Evolutionary conservation across 2,888 invertebrate genomes (phyloP), one percentile per base, ranked within the genome.

Genomic region (Cabera pusaria): DNA sequence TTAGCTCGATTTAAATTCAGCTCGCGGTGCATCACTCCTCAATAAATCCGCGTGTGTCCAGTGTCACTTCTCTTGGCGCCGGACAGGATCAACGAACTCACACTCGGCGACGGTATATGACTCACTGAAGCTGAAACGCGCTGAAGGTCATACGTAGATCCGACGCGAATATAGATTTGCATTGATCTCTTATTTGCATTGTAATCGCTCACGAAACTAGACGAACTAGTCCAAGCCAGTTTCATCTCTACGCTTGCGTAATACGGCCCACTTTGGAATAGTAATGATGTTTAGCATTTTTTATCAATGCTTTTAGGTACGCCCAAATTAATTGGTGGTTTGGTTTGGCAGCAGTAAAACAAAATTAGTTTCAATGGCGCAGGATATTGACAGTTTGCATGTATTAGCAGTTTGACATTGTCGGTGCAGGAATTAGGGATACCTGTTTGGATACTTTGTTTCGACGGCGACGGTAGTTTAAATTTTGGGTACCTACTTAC

Each of bases 121-220:
- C 18, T 66, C 14, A 49, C 53, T 51, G 52, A 46, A 55, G 51
- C 34, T 35, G 11, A 34, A 40, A 53, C 46, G 32, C 31, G 27
- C 33, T 65, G 62, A 67, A 70, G 67, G 67, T 57, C 60, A 47
- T n/a, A n/a, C n/a, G n/a, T n/a, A n/a, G 10, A 26, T 24, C 33
- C 19, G 8, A 33, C 31, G 32, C 35, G 52, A 54, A 59, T 56
- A 47, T 37, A 49, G 40, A 64, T 63, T 64, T 53, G 55, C 58
- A 59, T 63, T 60, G 59, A 64, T 66, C 56, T 56, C 51, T 26
- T 41, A 64, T 70, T 68, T 57, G 58, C 58, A 64, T 66, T 52
- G 40, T 49, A 56, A 62, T 49, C 23, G 26, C 42, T 11, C 3
- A n/a, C 8, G 18, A 19, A 21, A 28, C 36, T 28, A 35, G 33